phyloP scores from a whole-genome alignment of 2,113 vertebrate genomes.

The Rhabdomys dilectus region DNA sequence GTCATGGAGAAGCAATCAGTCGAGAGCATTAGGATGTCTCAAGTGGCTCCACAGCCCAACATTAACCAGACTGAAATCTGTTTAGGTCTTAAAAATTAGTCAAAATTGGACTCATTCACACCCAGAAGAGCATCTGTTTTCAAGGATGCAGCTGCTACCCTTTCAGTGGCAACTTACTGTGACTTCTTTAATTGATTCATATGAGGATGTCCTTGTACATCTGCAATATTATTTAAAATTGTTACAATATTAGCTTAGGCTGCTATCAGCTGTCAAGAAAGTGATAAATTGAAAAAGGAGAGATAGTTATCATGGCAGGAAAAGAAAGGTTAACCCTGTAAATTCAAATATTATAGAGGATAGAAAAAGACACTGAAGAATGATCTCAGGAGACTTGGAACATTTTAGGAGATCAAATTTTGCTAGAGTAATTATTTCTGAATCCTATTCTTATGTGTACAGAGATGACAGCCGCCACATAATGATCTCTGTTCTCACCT shows the following conservation, averaged over 20 bases:
- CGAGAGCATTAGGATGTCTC: slow-evolving; percentile 76
- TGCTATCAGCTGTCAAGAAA: slow-evolving; percentile 70
- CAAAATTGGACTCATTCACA: slow-evolving; percentile 80
- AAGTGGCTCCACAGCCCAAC: slow-evolving; percentile 74
- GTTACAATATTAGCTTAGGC: slow-evolving; percentile 69
- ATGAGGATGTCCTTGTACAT: slow-evolving; percentile 73
- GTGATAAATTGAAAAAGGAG: slow-evolving; percentile 67
- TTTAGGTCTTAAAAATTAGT: slow-evolving; percentile 83
- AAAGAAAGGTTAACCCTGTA: slow-evolving; percentile 66
- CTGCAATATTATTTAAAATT: slow-evolving; percentile 74
- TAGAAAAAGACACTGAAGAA: slow-evolving; percentile 57
- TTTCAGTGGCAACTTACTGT: slow-evolving; percentile 75
- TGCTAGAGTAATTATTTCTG: slow-evolving; percentile 47
- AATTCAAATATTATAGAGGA: slow-evolving; percentile 65
- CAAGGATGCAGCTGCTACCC: slow-evolving; percentile 81
- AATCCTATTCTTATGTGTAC: slow-evolving; percentile 40
- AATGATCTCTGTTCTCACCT: slow-evolving; percentile 38
- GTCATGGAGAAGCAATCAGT: slow-evolving; percentile 64
- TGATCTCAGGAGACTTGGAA: slow-evolving; percentile 51
- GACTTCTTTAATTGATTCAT: slow-evolving; percentile 80
- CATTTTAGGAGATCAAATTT: slow-evolving; percentile 60
- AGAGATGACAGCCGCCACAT: slow-evolving; percentile 8
- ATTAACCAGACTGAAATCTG: slow-evolving; percentile 80
- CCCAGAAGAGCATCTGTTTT: slow-evolving; percentile 83
- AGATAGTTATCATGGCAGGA: slow-evolving; percentile 55